Conservation (phyloP, 2,113 vertebrate species). For the Myocastor coypus region DNA sequence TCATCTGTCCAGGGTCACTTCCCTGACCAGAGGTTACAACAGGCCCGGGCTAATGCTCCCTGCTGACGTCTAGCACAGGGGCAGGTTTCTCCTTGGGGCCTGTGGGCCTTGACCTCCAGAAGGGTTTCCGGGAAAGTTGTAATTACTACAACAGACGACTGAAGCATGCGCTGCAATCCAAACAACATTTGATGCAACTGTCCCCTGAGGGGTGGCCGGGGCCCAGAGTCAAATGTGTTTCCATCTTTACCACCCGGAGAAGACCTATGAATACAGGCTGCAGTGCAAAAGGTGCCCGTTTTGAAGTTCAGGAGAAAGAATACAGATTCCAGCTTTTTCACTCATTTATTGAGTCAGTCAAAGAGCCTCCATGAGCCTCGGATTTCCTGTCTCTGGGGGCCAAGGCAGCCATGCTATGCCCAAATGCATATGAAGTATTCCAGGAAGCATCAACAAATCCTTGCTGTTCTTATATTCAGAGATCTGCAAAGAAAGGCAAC, state of each 20-base stretch:
- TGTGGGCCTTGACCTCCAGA: slow-evolving; percentile 16
- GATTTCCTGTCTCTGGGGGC: neutral
- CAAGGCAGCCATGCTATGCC: neutral
- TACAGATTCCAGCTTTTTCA: neutral
- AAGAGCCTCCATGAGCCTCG: neutral
- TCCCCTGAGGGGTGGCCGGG: neutral
- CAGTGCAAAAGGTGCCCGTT: neutral
- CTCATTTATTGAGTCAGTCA: neutral
- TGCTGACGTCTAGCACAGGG: slow-evolving; percentile 12
- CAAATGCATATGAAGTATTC: neutral
- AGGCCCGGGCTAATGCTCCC: neutral
- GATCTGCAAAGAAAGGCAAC: neutral
- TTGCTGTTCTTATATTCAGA: neutral
- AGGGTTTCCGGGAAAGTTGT: slow-evolving; percentile 52
- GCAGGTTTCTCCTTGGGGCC: neutral
- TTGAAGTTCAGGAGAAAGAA: neutral
- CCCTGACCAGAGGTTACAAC: neutral
- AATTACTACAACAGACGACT: slow-evolving; percentile 65
- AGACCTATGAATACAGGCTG: neutral
- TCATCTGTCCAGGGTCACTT: neutral
- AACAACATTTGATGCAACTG: neutral
- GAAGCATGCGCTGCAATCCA: neutral
- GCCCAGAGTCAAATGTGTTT: neutral
- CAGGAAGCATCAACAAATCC: neutral
- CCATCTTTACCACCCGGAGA: neutral